These are phyloP conservation scores for Odocoileus virginianus DNA, from an alignment of 2,113 vertebrate species.

Conservation along the genomic window DNA sequence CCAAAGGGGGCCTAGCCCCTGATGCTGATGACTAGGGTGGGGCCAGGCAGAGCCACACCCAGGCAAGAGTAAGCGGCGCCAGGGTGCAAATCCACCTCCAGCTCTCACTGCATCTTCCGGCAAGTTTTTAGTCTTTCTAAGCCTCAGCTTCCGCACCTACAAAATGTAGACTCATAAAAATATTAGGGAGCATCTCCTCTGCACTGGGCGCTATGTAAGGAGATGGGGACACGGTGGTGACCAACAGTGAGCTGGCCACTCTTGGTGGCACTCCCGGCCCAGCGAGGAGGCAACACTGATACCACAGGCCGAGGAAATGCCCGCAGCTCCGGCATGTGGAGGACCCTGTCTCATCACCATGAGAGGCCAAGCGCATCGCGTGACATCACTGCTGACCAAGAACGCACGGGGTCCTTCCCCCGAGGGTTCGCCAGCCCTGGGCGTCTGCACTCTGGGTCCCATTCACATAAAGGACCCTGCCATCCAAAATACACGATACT, in stretches of 20 bases:
- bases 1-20: background rate
- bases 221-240: too few species aligned
- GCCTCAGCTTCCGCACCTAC: background rate
- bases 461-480: background rate
- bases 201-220: rapidly evolving
- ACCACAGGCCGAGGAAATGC: rapidly evolving
- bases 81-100: rapidly evolving
- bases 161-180: rapidly evolving
- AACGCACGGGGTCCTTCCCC: background rate
- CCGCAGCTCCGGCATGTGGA: rapidly evolving
- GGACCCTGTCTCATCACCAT: background rate
- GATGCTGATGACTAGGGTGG: rapidly evolving
- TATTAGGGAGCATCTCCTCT: rapidly evolving
- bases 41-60: background rate
- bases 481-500: background rate
- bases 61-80: rapidly evolving
- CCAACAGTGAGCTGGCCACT: background rate
- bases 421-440: background rate
- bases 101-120: background rate
- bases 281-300: rapidly evolving
- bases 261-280: rapidly evolving
- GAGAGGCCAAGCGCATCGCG: background rate
- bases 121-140: background rate
- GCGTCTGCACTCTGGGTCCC: background rate
- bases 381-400: background rate